Evolutionary conservation across 2,797 vertebrate genomes (phyloP), one percentile per base, ranked within the genome.

Genomic region (Diplodus sargus): DNA sequence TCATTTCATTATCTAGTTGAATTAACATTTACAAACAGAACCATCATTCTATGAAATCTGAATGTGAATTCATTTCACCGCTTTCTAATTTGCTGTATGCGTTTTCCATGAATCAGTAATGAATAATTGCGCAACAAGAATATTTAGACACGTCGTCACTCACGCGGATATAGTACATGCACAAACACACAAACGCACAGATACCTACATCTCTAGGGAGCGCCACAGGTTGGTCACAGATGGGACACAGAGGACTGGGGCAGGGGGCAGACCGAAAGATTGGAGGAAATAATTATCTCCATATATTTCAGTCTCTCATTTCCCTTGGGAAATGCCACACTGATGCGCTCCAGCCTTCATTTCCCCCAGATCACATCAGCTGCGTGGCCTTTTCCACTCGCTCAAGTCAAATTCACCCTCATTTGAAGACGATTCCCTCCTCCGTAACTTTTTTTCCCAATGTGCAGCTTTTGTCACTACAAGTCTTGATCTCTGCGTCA

Each of bases 251-350:
- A 82, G 70, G 81, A 79, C 64, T 76, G 73, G 82, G 67, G 72
- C 78, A 85, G 66, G 49, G 76, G 74, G 76, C 69, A 86, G 81
- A 74, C 87, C 73, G 82, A 91, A 92, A 90, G 84, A 91, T 85
- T 74, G 85, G 63, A 91, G 87, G 89, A 92, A 94, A 93, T 91
- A 90, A 92, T 93, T 92, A 93, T 89, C 82, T 85, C 74, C 82
- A 88, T 90, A 90, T 88, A 86, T 93, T 91, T 88, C 81, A 85
- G 83, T 68, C 62, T 47, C 56, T 82, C 82, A 83, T 88, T 88
- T 91, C 90, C 89, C 91, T 34, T 0, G 64, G 69, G 83, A 84
- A 87, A 85, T 53, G 74, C 76, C 74, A 64, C 28, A 43, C 70
- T 84, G 74, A 64, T 81, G 84, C 64, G 89, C 74, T 52, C 57